Conservation (phyloP, 2,797 vertebrate genomes). For the Aselliscus stoliczkanus region DNA sequence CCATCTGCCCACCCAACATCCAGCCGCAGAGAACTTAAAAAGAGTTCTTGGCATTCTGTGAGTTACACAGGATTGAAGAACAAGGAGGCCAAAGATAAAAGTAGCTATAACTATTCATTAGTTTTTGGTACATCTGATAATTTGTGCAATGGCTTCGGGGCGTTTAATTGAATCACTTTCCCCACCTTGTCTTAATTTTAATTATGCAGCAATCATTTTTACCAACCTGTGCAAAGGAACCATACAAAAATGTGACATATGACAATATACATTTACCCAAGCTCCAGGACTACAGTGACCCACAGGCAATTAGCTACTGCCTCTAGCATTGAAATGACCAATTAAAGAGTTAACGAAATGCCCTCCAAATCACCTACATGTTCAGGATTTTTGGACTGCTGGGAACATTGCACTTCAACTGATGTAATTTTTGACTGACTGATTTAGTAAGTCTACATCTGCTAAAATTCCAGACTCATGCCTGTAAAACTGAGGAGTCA, state of each 20-base stretch:
- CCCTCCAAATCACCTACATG: conserved; percentile 85
- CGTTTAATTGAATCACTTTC: conserved; percentile 84
- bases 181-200: conserved; percentile 85
- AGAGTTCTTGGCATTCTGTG: conserved; percentile 45
- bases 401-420: conserved; percentile 80
- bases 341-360: conserved; percentile 88
- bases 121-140: conserved; percentile 82
- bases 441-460: conserved; percentile 82
- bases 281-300: conserved; percentile 82
- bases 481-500: conserved; percentile 80
- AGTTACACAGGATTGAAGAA: conserved; percentile 69
- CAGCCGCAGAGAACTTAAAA: conserved; percentile 58
- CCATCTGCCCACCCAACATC: conserved; percentile 67
- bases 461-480: conserved; percentile 80
- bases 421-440: conserved; percentile 86
- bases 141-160: conserved; percentile 81
- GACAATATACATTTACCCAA: conserved; percentile 87
- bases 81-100: conserved; percentile 75
- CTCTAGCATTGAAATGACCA: conserved; percentile 82
- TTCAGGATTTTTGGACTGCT: conserved; percentile 82
- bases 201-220: conserved; percentile 83
- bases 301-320: conserved; percentile 85
- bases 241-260: conserved; percentile 84
- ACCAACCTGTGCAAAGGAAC: conserved; percentile 81
- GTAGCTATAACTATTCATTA: conserved; percentile 82